phyloP scores from a whole-genome alignment of 2,888 invertebrate species.

The Charanyca ferruginea region DNA sequence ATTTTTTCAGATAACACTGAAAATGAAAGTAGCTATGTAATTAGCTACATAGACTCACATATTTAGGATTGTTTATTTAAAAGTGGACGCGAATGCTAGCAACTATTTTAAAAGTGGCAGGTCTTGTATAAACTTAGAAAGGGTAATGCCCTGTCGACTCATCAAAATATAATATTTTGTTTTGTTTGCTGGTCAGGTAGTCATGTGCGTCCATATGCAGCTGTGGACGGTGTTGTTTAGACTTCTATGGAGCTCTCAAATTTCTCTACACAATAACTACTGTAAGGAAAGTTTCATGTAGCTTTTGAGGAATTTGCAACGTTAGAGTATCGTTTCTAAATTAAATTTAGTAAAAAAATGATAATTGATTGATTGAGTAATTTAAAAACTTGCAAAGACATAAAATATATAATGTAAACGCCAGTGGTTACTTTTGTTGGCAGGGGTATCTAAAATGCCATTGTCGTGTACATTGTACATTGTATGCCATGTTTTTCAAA shows the following conservation, averaged over 20 bases:
- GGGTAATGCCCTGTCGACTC: slow-evolving; percentile 81
- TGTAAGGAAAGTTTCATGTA: slow-evolving; percentile 56
- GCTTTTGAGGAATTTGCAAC: slow-evolving; percentile 56
- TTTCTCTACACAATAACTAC: slow-evolving; percentile 63
- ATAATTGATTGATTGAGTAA: too few species aligned
- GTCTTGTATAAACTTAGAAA: slow-evolving; percentile 60
- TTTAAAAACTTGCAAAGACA: slow-evolving; percentile 14
- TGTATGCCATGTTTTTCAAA: slow-evolving; percentile 57
- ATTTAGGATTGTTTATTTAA: slow-evolving; percentile 38
- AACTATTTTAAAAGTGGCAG: slow-evolving; percentile 49
- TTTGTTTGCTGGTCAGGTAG: slow-evolving; percentile 65
- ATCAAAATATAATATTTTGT: slow-evolving; percentile 71
- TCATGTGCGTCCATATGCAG: slow-evolving; percentile 68
- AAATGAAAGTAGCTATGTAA: neutral
- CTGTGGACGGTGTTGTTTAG: slow-evolving; percentile 70
- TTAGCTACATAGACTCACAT: neutral
- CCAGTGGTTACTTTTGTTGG: slow-evolving; percentile 39
- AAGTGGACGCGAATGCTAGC: slow-evolving; percentile 43
- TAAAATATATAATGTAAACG: slow-evolving; percentile 18
- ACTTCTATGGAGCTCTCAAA: slow-evolving; percentile 70
- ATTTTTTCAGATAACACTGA: neutral
- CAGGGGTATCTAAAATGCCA: slow-evolving; percentile 52
- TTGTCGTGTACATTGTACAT: slow-evolving; percentile 54
- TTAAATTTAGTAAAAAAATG: too few species aligned
- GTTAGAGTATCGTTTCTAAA: slow-evolving; percentile 36